Evolutionary conservation across 2,113 vertebrate species (phyloP), one percentile per base, ranked within the genome.

Genomic region (Bujurquina vittata): DNA sequence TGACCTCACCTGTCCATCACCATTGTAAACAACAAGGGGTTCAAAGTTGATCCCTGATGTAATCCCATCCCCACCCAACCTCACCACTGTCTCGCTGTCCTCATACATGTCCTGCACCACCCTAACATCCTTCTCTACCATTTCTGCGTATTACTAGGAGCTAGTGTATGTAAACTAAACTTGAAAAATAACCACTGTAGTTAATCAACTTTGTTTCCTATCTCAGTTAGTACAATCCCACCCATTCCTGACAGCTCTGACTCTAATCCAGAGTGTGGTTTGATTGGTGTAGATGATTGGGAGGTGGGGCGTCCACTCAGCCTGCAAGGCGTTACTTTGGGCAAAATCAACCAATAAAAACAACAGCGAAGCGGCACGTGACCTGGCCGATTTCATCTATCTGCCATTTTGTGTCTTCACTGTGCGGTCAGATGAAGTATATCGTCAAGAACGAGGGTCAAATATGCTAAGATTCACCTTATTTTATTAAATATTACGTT

Each of bases 381-480:
- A 83, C 56, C 89, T 79, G 84, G 73, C 72, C 17, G 22, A 3
- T 69, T 46, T 84, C 11, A 26, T 31, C 43, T 22, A 78, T 29
- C 89, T 85, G 87, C 94, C 94, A 94, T 94, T 94, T 94, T 94
- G 93, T 94, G 23, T 88, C 80, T 49, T 22, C 43, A 18, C 73
- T 22, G 37, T 29, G 7, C 5, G 10, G 7, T 73, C 59, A 62
- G 77, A 80, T n/a, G 49, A 52, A 87, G 59, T 55, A 67, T 17
- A 7, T 37, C 4, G 14, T 56, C 14, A 58, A 26, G 77, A 80
- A 77, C 26, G 77, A 77, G 14, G 55, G 76, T 33, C 20, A 1
- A 79, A 63, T 15, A 58, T 54, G 37, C 14, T 2, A 10, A 23
- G 18, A 7, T 60, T 54, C 1, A 40, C 31, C 7, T 22, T 2